A percentile compares a stretch with the other conserved stretches of the same genome.
These are phyloP conservation scores for Argyrosomus japonicus DNA, from an alignment of 2,113 vertebrate genomes.

Conservation along the genomic window DNA sequence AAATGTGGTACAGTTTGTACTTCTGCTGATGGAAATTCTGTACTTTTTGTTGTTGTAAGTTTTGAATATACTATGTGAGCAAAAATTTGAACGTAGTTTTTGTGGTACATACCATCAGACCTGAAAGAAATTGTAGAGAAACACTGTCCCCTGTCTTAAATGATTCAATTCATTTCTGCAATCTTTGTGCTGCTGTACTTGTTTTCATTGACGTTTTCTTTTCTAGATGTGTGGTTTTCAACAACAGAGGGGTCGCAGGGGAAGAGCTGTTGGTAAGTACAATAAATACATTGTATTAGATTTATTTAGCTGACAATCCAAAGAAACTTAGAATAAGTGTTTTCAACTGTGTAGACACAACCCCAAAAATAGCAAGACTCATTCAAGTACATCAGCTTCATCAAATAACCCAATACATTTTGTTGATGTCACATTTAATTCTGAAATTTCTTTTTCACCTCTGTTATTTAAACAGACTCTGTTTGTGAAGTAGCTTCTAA, in stretches of 20 bases:
- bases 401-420: background rate
- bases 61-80: too few relatives aligned
- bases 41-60: too few relatives aligned
- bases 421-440: background rate
- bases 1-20: too few relatives aligned
- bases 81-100: too few relatives aligned
- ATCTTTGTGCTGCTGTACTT: background rate
- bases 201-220: constrained; percentile 3
- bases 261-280: constrained; percentile 87
- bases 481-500: background rate
- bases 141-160: background rate
- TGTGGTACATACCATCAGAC: too few relatives aligned
- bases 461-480: background rate
- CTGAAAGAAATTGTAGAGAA: too few relatives aligned
- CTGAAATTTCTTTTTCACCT: background rate
- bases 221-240: constrained; percentile 87
- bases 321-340: background rate
- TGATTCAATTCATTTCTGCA: background rate
- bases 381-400: too few relatives aligned
- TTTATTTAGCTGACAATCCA: background rate
- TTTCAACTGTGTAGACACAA: background rate
- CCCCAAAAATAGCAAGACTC: background rate
- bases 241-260: constrained; percentile 86
- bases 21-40: too few relatives aligned
- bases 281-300: background rate